Conservation (phyloP, 2,113 vertebrate species). For the Scomber colias region DNA sequence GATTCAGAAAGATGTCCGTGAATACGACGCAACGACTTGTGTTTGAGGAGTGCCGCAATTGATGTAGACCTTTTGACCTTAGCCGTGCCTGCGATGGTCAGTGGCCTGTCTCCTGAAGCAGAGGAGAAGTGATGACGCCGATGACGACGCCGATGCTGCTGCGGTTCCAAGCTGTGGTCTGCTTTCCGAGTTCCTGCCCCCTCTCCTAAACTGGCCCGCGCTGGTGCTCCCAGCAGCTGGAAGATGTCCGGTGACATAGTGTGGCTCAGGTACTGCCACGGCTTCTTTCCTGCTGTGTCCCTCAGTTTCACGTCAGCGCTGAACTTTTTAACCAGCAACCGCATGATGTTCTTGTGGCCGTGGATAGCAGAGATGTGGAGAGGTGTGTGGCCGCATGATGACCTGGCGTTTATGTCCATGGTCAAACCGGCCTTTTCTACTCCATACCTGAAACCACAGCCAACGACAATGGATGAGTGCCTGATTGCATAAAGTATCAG, state of each 20-base stretch:
- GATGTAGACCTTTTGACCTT: slow-evolving; percentile 81
- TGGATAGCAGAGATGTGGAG: slow-evolving; percentile 95
- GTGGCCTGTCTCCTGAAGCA: slow-evolving; percentile 9
- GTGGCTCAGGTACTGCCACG: slow-evolving; percentile 92
- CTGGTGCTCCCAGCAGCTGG: slow-evolving; percentile 88
- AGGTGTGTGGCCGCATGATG: slow-evolving; percentile 91
- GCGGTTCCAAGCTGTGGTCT: not conserved
- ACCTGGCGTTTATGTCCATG: slow-evolving; percentile 87
- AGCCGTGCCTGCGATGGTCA: not conserved
- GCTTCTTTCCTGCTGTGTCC: slow-evolving; percentile 89
- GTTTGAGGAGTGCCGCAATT: slow-evolving; percentile 82
- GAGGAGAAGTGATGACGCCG: slow-evolving; percentile 51
- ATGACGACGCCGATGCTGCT: not conserved
- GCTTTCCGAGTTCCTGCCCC: rapidly evolving
- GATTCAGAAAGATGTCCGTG: slow-evolving; percentile 38
- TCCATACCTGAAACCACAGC: slow-evolving; percentile 68
- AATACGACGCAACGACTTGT: slow-evolving; percentile 69
- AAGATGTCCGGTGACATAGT: slow-evolving; percentile 82
- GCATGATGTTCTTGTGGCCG: slow-evolving; percentile 87
- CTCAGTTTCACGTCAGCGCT: slow-evolving; percentile 86
- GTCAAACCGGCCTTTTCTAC: slow-evolving; percentile 81
- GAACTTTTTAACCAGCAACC: slow-evolving; percentile 89
- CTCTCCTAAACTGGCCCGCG: not conserved
- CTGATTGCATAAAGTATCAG: too few species aligned
- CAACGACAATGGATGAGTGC: not conserved